phyloP scores from a whole-genome alignment of 1,140 invertebrate species.

The Camponotus floridanus region DNA sequence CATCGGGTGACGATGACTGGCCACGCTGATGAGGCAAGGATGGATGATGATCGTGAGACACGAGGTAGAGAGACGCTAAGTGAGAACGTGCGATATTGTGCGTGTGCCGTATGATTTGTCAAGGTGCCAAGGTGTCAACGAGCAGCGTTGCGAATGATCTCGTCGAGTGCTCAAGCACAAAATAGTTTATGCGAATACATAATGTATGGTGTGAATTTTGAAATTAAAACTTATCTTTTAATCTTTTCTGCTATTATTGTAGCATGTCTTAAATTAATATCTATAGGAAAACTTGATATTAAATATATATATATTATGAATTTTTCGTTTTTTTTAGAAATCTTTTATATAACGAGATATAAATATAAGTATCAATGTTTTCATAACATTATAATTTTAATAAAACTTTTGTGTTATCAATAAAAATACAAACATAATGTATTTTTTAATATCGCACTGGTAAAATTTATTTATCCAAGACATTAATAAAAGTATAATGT shows the following conservation, averaged over 20 bases:
- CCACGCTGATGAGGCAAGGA: slow-evolving; percentile 60
- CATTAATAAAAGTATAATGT: slow-evolving; percentile 3
- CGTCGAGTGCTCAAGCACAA: neutral
- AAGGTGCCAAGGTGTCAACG: slow-evolving; percentile 45
- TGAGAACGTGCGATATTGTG: slow-evolving; percentile 53
- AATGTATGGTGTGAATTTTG: neutral
- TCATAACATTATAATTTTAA: neutral
- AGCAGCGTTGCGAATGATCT: slow-evolving; percentile 58
- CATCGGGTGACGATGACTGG: slow-evolving; percentile 63
- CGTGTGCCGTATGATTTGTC: slow-evolving; percentile 38
- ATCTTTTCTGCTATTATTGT: neutral
- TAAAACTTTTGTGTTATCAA: neutral
- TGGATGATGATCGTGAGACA: slow-evolving; percentile 62
- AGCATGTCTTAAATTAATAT: slow-evolving; percentile 22
- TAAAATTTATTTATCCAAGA: neutral
- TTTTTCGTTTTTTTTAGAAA: neutral
- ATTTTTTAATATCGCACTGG: neutral
- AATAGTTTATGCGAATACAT: neutral
- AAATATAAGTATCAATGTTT: neutral
- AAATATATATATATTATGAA: too few species aligned
- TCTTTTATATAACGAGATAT: neutral
- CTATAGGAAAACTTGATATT: too few species aligned
- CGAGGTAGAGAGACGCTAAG: slow-evolving; percentile 35
- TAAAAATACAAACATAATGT: neutral
- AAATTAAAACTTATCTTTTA: neutral